Conservation (phyloP, 2,797 vertebrate species). For the Poecile montanus region DNA sequence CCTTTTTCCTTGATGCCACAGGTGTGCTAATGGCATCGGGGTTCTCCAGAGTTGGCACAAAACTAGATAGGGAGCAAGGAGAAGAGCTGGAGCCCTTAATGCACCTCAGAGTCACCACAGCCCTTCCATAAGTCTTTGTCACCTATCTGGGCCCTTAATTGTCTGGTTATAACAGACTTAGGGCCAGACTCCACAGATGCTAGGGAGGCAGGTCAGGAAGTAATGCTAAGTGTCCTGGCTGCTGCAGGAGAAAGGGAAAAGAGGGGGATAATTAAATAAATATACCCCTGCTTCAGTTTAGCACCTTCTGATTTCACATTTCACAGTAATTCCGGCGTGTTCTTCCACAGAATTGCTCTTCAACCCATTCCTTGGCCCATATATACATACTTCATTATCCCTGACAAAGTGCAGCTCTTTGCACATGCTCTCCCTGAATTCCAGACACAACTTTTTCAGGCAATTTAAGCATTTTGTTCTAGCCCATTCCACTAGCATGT, state of each 20-base stretch:
- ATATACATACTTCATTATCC: neutral
- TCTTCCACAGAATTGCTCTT: neutral
- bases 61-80: neutral
- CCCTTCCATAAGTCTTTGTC: neutral
- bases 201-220: neutral
- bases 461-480: neutral
- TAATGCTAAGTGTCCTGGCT: neutral
- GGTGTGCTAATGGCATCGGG: accelerated
- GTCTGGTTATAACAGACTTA: neutral
- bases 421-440: neutral
- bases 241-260: neutral
- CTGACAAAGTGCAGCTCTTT: neutral
- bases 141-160: neutral
- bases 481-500: neutral
- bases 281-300: neutral
- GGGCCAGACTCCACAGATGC: neutral
- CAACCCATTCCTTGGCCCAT: neutral
- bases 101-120: neutral
- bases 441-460: neutral
- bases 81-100: neutral
- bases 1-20: neutral
- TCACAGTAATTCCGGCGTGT: neutral
- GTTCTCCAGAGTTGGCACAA: neutral
- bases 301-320: neutral
- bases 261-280: neutral